Conservation (phyloP, 1,140 invertebrate genomes). For the Habropoda laboriosa region DNA sequence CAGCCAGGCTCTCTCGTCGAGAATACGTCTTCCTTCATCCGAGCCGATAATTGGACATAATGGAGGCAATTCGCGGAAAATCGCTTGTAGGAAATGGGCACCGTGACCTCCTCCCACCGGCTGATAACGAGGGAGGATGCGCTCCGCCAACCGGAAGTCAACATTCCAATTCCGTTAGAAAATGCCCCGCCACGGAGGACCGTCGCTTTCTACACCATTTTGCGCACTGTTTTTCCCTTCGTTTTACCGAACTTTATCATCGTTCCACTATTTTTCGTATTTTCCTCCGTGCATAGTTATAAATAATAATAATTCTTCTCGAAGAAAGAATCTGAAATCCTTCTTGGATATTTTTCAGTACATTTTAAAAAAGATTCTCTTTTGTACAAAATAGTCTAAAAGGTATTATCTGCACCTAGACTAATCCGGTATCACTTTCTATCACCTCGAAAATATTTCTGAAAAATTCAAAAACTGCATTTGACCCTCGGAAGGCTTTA, state of each 20-base stretch:
- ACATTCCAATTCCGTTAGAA: slow-evolving; percentile 47
- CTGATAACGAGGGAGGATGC: slow-evolving; percentile 46
- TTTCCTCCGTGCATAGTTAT: too few species aligned
- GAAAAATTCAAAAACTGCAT: too few species aligned
- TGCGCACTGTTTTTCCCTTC: not conserved
- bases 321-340: too few species aligned
- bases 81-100: slow-evolving; percentile 72
- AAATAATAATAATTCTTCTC: too few species aligned
- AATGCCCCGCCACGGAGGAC: not conserved
- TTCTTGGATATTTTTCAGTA: too few species aligned
- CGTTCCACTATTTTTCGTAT: not conserved
- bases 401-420: too few species aligned
- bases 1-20: slow-evolving; percentile 13
- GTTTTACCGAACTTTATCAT: not conserved
- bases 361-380: too few species aligned
- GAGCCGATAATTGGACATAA: slow-evolving; percentile 74
- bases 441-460: too few species aligned
- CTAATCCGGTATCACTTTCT: too few species aligned
- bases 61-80: slow-evolving; percentile 74
- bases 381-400: too few species aligned
- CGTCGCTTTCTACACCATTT: not conserved
- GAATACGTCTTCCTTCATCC: slow-evolving; percentile 60
- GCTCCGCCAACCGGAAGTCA: slow-evolving; percentile 47
- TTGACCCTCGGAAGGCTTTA: too few species aligned
- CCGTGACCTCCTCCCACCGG: slow-evolving; percentile 37